Evolutionary conservation across 2,113 vertebrate genomes (phyloP), one percentile per base, ranked within the genome.

Genomic region (Sylvilagus bachmani): DNA sequence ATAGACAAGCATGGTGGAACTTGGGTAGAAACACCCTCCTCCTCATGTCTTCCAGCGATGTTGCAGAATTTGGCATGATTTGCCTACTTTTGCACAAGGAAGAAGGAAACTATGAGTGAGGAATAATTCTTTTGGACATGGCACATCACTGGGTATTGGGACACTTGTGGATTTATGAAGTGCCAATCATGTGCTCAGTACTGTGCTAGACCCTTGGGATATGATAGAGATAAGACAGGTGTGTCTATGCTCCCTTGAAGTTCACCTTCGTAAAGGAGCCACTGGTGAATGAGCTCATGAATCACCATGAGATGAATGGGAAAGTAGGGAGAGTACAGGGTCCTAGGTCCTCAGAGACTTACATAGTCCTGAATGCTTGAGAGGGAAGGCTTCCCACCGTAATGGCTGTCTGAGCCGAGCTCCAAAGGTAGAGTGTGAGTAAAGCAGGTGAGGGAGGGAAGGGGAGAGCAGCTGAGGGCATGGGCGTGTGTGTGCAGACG

Each of bases 401-500:
- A 62, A n/a, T 6, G 24, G 53, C 53, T 4, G 0, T 10, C 36
- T 62, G 33, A 31, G 6, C 13, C 69, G 83, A 92, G 16, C 12
- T 5, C 21, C n/a, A 19, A 6, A 92, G 25, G 29, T 3, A 62
- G 24, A 74, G 38, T 8, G 38, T 33, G 25, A 0, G 0, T 31
- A 49, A 9, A 7, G 25, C 36, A 90, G 7, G 27, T 61, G 71
- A 49, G 38, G 4, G 21, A 85, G 17, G 31, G 14, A 49, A 75
- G 25, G 69, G 12, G 38, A 78, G 75, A 49, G 31, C 58, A 21
- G 2, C 9, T 17, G 1, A 3, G 27, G 5, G 29, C 38, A 64
- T 0, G n/a, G 14, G 38, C 13, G 3, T 58, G 14, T 10, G 17
- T 0, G 1, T 33, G 24, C 31, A 79, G 22, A 22, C 0, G 0